phyloP scores from a whole-genome alignment of 1,140 invertebrate genomes.

The Euura saliciscinereae region DNA sequence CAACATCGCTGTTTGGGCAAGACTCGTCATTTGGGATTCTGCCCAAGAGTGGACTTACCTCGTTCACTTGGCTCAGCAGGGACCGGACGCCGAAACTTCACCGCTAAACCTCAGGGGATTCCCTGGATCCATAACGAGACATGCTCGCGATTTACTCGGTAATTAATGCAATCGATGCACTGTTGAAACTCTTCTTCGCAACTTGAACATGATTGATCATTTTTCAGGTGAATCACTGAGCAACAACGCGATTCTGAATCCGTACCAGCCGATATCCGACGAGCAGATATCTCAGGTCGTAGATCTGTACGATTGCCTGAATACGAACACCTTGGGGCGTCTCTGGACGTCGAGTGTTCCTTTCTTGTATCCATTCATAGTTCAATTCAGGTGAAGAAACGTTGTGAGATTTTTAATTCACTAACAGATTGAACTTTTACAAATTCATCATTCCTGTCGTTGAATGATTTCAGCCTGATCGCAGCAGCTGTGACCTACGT shows the following conservation, averaged over 20 bases:
- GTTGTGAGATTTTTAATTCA: not conserved
- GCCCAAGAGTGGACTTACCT: constrained; percentile 64
- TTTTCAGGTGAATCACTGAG: constrained; percentile 12
- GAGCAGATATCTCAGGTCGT: constrained; percentile 63
- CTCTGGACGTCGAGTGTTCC: constrained; percentile 68
- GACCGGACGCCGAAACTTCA: constrained; percentile 41
- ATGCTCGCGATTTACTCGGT: constrained; percentile 42
- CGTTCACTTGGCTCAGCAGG: constrained; percentile 56
- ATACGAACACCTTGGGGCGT: constrained; percentile 66
- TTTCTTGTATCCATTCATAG: constrained; percentile 68
- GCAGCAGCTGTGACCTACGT: constrained; percentile 69
- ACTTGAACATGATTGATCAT: not conserved
- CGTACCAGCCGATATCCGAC: constrained; percentile 50
- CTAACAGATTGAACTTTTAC: constrained; percentile 3
- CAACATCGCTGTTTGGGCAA: constrained; percentile 66
- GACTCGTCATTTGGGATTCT: constrained; percentile 68
- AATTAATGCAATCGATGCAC: constrained; percentile 3
- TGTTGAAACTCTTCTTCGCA: not conserved
- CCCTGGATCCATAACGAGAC: constrained; percentile 50
- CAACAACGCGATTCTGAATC: constrained; percentile 8
- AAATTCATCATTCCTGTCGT: no score
- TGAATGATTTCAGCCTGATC: constrained; percentile 57
- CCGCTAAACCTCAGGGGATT: constrained; percentile 57
- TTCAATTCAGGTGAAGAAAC: constrained; percentile 63
- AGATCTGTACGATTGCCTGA: constrained; percentile 63